A percentile compares a stretch with the other conserved stretches of the same genome.
phyloP scores from a whole-genome alignment of 2,888 invertebrate species.

The Drosophila nr. perissopoda region DNA sequence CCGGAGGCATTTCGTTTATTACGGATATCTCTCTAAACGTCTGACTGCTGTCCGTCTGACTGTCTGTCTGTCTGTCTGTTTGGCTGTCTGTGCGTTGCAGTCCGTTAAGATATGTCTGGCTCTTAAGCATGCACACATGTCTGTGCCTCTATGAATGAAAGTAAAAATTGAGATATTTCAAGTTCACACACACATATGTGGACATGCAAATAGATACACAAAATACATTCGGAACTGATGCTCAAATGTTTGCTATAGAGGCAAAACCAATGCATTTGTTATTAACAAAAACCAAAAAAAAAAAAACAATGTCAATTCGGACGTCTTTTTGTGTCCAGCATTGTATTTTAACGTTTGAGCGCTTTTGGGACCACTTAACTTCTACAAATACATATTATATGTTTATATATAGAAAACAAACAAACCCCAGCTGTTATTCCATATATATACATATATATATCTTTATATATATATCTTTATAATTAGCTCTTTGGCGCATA shows the following conservation, averaged over 20 bases:
- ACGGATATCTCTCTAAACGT: conserved; percentile 8
- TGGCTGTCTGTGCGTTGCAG: neutral
- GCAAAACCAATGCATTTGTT: neutral
- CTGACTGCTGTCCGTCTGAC: neutral
- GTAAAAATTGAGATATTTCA: conserved; percentile 73
- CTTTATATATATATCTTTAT: neutral
- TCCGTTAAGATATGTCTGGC: conserved; percentile 21
- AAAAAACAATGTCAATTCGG: neutral
- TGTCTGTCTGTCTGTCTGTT: neutral
- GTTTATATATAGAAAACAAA: neutral
- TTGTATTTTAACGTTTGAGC: neutral
- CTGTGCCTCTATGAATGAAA: conserved; percentile 40
- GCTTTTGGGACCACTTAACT: neutral
- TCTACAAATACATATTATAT: neutral
- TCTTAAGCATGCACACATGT: conserved; percentile 26
- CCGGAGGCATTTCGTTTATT: conserved; percentile 10
- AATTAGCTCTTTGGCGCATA: neutral
- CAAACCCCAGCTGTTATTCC: neutral
- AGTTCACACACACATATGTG: conserved; percentile 52
- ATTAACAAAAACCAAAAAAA: neutral
- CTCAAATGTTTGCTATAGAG: neutral
- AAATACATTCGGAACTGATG: neutral
- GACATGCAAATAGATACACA: neutral
- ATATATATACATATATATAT: neutral
- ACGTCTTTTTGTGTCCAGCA: neutral